Conservation (phyloP, 2,888 invertebrate genomes). For the Spilarctia lutea region DNA sequence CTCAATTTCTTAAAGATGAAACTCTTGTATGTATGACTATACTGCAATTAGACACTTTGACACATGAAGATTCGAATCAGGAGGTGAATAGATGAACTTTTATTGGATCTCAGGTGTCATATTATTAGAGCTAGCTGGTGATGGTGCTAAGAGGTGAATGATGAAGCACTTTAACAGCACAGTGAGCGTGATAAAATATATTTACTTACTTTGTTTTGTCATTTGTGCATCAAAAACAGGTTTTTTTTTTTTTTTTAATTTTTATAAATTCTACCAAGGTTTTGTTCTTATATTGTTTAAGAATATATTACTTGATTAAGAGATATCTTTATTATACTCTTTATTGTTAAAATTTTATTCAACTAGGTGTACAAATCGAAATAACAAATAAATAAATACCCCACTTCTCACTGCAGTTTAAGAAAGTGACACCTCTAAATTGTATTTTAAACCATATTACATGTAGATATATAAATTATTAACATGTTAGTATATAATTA, state of each 20-base stretch:
- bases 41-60: not conserved
- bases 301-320: too few species aligned
- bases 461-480: constrained; percentile 7
- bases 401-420: not conserved
- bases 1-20: not conserved
- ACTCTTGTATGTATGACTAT: not conserved
- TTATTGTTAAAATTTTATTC: too few species aligned
- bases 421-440: not conserved
- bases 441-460: not conserved
- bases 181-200: too few species aligned
- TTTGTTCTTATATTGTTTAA: too few species aligned
- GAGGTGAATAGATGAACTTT: too few species aligned
- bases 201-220: too few species aligned
- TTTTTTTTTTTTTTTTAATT: not conserved
- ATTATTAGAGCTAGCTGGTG: too few species aligned
- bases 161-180: not conserved
- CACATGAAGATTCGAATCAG: not conserved
- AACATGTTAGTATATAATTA: constrained; percentile 51
- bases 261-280: too few species aligned
- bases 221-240: not conserved
- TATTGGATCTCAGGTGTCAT: not conserved
- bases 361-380: too few species aligned
- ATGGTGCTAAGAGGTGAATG: not conserved
- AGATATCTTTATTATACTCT: too few species aligned
- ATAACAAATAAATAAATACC: too few species aligned